Conservation (phyloP, 2,888 invertebrate genomes). For the Acanthosepion lycidas region DNA sequence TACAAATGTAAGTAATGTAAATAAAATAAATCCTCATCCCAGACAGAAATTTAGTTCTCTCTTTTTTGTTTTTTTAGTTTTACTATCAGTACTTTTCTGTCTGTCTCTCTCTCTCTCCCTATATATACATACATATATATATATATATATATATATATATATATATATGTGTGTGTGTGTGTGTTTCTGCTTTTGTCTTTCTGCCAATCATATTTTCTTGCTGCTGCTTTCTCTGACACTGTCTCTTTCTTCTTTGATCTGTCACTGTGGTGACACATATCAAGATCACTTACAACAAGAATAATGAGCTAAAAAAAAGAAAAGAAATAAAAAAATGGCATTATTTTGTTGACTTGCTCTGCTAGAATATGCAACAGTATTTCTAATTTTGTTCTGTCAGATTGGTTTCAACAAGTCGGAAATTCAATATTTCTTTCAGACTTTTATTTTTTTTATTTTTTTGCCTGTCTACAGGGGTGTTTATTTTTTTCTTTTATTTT, state of each 20-base stretch:
- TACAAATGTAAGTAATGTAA: no score
- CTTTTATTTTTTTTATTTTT: not conserved
- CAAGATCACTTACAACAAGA: slow-evolving; percentile 18
- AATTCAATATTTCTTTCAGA: not conserved
- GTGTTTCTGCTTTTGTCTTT: no score
- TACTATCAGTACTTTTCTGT: no score
- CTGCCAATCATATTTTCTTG: not conserved
- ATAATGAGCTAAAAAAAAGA: not conserved
- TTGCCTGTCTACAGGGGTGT: no score
- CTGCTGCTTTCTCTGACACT: not conserved
- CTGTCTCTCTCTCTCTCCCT: no score
- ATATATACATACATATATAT: no score
- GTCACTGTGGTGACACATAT: not conserved
- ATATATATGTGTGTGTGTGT: no score
- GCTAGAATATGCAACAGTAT: not conserved
- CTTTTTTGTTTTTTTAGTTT: no score
- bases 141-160: no score
- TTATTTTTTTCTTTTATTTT: not conserved
- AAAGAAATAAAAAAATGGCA: not conserved
- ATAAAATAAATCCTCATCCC: no score
- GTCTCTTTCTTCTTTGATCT: not conserved
- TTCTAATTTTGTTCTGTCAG: not conserved
- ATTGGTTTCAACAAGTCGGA: not conserved
- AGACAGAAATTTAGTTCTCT: no score
- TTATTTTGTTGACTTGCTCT: not conserved